Percentiles rank a stretch among this genome's conserved stretches.
phyloP scores from a whole-genome alignment of 2,113 vertebrate genomes.

The Indicator indicator region DNA sequence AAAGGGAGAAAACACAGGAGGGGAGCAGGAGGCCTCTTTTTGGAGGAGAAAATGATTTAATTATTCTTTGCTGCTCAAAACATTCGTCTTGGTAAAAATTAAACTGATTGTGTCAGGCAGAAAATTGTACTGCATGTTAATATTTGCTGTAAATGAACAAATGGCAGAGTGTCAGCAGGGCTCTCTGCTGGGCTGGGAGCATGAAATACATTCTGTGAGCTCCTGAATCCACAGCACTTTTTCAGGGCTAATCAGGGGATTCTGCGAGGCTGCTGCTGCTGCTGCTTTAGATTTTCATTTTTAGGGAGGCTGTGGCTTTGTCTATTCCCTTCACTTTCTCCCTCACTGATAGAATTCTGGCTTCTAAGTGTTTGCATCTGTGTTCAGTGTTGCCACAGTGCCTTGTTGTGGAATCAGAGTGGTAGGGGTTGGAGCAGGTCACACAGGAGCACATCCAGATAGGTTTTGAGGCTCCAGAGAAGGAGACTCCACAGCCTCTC shows the following conservation, averaged over 20 bases:
- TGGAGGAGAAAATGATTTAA: constrained; percentile 61
- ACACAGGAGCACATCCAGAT: too few species aligned
- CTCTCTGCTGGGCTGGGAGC: background rate
- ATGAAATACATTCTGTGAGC: background rate
- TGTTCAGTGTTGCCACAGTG: fast-evolving
- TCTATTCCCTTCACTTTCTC: background rate
- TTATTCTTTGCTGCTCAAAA: constrained; percentile 31
- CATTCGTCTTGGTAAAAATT: constrained; percentile 64
- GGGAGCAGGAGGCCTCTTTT: constrained; percentile 31
- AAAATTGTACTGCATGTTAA: constrained; percentile 65
- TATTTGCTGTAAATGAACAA: constrained; percentile 64
- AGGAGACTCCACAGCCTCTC: too few species aligned
- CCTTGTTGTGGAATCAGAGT: too few species aligned
- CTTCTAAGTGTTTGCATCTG: background rate
- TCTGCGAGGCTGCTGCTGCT: background rate
- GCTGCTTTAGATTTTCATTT: constrained; percentile 35
- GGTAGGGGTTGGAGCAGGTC: too few species aligned
- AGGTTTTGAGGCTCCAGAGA: too few species aligned
- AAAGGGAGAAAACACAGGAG: constrained; percentile 7
- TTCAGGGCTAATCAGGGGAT: constrained; percentile 33
- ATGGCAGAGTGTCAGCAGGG: background rate
- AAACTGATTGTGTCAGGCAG: constrained; percentile 62
- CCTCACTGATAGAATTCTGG: background rate
- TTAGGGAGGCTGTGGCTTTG: background rate
- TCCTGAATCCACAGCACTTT: background rate